Evolutionary conservation across 2,888 invertebrate species (phyloP).

Genomic region (Invenusta paracnida): DNA sequence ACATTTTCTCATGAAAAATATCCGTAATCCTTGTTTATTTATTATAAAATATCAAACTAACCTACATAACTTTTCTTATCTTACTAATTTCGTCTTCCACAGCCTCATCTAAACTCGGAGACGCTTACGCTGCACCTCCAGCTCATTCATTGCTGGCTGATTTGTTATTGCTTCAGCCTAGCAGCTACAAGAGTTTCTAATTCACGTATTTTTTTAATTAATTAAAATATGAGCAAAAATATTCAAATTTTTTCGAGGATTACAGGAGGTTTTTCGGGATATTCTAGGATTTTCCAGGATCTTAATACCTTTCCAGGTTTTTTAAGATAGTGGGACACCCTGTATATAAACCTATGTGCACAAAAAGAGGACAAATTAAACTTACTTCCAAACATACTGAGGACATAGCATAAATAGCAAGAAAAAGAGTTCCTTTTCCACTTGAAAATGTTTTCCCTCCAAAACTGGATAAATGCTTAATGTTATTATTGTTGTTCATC

Average conservation of each 20-base stretch:
- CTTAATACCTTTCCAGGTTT: too few relatives aligned
- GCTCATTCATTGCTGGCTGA: conserved; percentile 9
- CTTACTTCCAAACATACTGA: not conserved
- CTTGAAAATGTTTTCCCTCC: not conserved
- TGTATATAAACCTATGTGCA: too few relatives aligned
- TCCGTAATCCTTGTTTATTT: not conserved
- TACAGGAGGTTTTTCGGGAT: not conserved
- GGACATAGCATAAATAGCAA: not conserved
- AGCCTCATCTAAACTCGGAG: not conserved
- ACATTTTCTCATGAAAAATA: not conserved
- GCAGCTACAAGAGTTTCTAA: conserved; percentile 4
- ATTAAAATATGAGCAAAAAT: not conserved
- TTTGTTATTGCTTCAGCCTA: too few relatives aligned
- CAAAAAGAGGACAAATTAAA: too few relatives aligned
- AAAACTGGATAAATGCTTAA: not conserved
- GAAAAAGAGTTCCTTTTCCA: not conserved
- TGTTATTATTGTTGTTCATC: not conserved
- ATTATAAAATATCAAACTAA: not conserved
- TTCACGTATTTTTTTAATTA: not conserved
- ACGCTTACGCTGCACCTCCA: not conserved
- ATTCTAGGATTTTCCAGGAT: not conserved
- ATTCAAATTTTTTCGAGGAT: not conserved
- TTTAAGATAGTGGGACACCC: not conserved
- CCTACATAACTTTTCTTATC: not conserved
- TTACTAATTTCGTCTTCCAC: conserved; percentile 6